These are phyloP conservation scores for Hucho hucho DNA, from an alignment of 2,113 vertebrate species.

Conservation along the genomic window DNA sequence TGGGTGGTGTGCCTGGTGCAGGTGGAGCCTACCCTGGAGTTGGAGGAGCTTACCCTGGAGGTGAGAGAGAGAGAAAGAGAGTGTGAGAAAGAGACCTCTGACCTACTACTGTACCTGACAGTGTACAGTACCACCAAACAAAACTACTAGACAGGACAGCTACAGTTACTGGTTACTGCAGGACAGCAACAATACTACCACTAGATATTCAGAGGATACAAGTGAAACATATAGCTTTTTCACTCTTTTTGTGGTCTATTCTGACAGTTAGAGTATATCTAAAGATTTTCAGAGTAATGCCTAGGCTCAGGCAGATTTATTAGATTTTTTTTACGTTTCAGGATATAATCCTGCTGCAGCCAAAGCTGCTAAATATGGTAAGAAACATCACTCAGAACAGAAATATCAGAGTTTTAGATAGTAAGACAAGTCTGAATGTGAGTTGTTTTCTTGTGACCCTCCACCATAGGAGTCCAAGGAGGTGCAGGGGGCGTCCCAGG, in stretches of 20 bases:
- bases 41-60: neutral
- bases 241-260: too few species aligned
- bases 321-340: neutral
- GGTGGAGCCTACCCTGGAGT: constrained; percentile 25
- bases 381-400: neutral
- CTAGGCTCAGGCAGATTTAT: too few species aligned
- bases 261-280: too few species aligned
- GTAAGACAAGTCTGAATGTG: too few species aligned
- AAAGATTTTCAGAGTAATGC: too few species aligned
- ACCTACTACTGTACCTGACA: neutral
- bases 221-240: too few species aligned
- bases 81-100: neutral
- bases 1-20: constrained; percentile 33
- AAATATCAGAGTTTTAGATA: neutral
- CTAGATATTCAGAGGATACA: too few species aligned
- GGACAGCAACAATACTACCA: too few species aligned
- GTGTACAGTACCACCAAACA: too few species aligned
- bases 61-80: neutral
- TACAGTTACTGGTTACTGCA: too few species aligned
- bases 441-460: neutral
- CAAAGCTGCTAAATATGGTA: constrained; percentile 9
- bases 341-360: constrained; percentile 14
- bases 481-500: constrained; percentile 24
- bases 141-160: too few species aligned
- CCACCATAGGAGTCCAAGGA: constrained; percentile 2